A percentile compares a stretch with the other conserved stretches of the same genome.
Conservation (phyloP, 2,888 invertebrate species). For the Aromia moschata region DNA sequence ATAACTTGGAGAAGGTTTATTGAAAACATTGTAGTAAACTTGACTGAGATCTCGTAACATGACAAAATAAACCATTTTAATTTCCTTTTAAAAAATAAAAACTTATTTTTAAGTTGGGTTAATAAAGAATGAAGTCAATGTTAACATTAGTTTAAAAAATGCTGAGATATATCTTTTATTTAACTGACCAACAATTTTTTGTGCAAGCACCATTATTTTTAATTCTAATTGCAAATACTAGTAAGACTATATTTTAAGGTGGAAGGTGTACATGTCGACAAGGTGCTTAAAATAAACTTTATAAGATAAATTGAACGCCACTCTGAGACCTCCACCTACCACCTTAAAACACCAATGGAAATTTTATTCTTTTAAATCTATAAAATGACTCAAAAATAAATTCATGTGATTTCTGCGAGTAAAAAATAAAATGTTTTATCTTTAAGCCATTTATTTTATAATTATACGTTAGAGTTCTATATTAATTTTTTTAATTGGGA, state of each 20-base stretch:
- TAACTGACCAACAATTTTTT: slow-evolving; percentile 53
- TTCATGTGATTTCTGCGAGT: slow-evolving; percentile 27
- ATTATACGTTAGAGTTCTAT: slow-evolving; percentile 35
- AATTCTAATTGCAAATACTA: slow-evolving; percentile 47
- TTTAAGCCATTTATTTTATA: slow-evolving; percentile 42
- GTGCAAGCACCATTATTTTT: slow-evolving; percentile 58
- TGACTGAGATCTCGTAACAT: slow-evolving; percentile 44
- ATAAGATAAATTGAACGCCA: slow-evolving; percentile 32
- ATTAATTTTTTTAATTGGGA: slow-evolving; percentile 29
- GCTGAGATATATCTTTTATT: slow-evolving; percentile 43
- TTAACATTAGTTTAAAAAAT: slow-evolving; percentile 34
- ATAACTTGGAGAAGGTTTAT: slow-evolving; percentile 50
- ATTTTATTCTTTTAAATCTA: slow-evolving; percentile 38
- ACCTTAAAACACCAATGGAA: slow-evolving; percentile 34
- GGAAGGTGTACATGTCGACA: slow-evolving; percentile 37
- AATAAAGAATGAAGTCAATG: slow-evolving; percentile 29
- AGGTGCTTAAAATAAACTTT: slow-evolving; percentile 31
- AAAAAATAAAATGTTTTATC: slow-evolving; percentile 47
- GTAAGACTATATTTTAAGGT: slow-evolving; percentile 41
- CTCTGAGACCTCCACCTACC: slow-evolving; percentile 30
- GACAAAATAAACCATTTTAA: slow-evolving; percentile 36
- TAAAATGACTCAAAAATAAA: slow-evolving; percentile 46
- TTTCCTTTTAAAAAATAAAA: slow-evolving; percentile 44
- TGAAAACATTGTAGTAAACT: slow-evolving; percentile 53
- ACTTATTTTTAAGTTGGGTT: slow-evolving; percentile 38